These are phyloP conservation scores for Prunella himalayana DNA, from an alignment of 2,113 vertebrate species.

Conservation along the genomic window DNA sequence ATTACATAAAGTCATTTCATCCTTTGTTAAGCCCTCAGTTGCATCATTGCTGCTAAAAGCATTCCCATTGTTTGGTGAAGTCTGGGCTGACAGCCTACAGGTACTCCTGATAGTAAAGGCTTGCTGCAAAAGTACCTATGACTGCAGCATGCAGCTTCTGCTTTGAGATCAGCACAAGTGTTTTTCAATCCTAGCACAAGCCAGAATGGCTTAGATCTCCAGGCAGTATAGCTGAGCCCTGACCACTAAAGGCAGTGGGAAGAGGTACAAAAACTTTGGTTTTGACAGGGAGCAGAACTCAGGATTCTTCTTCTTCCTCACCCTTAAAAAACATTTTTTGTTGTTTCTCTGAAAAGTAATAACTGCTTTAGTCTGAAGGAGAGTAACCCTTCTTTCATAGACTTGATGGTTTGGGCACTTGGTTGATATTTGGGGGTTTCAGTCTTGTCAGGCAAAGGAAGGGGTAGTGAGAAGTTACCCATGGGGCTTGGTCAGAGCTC, in stretches of 20 bases:
- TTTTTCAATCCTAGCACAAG: background rate
- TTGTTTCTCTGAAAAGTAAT: background rate
- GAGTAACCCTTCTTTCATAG: background rate
- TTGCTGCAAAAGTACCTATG: background rate
- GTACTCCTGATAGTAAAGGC: background rate
- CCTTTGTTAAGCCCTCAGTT: background rate
- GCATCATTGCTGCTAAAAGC: background rate
- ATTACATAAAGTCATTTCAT: background rate
- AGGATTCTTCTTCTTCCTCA: background rate
- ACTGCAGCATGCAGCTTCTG: background rate
- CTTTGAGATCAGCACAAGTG: background rate
- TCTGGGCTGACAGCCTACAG: background rate
- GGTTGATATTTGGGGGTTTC: background rate
- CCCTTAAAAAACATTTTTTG: background rate
- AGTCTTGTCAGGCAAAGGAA: background rate
- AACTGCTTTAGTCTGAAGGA: background rate
- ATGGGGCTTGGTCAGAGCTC: background rate
- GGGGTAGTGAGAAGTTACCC: background rate
- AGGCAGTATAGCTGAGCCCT: background rate
- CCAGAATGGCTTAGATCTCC: background rate
- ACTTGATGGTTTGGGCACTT: background rate
- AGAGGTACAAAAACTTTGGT: background rate
- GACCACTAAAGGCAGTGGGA: background rate
- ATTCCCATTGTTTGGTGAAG: background rate
- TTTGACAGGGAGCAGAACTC: background rate